Evolutionary conservation across 1,140 invertebrate species (phyloP), one percentile per base, ranked within the genome.

Genomic region (Wiebesia pumilae): DNA sequence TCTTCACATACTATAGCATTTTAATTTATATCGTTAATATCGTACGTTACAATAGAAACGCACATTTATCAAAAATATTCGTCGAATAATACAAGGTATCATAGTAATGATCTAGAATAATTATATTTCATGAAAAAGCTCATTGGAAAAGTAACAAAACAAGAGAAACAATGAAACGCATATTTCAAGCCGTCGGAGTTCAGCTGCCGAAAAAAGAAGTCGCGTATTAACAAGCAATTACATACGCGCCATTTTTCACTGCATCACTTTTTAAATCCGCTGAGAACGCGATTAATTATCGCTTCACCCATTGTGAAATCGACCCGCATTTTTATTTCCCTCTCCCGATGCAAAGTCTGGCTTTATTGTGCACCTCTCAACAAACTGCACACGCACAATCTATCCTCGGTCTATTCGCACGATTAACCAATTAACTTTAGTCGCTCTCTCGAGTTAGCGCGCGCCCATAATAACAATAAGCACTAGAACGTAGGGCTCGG

Each of bases 201-300:
- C 80, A 69, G 80, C 62, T 67, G 62, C 24, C 62, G 80, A 81
- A 69, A 81, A 54, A 81, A 40, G 38, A 14, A 73, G 35, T 12
- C 83, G 65, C 87, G 84, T 89, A 93, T 92, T 90, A 93, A 90
- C 89, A 87, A 90, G 90, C 91, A 93, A 93, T 93, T 92, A 93
- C 90, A 90, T 40, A 87, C 87, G 84, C 77, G 87, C 71, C 86
- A 58, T 83, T 83, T 83, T 83, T 83, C 81, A 83, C 69, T 21
- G 21, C 24, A 54, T 27, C 43, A 65, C 71, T 77, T 77, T 54
- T 77, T 65, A 38, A 16, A 43, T 33, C 21, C 0, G 33, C 16
- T 24, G 33, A 27, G 82, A 75, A 83, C 88, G 89, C 91, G 84
- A 92, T 91, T 91, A 92, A 92, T 91, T 91, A 90, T 90, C 81